Evolutionary conservation across 2,797 vertebrate genomes (phyloP).

Genomic region (Lemur catta): DNA sequence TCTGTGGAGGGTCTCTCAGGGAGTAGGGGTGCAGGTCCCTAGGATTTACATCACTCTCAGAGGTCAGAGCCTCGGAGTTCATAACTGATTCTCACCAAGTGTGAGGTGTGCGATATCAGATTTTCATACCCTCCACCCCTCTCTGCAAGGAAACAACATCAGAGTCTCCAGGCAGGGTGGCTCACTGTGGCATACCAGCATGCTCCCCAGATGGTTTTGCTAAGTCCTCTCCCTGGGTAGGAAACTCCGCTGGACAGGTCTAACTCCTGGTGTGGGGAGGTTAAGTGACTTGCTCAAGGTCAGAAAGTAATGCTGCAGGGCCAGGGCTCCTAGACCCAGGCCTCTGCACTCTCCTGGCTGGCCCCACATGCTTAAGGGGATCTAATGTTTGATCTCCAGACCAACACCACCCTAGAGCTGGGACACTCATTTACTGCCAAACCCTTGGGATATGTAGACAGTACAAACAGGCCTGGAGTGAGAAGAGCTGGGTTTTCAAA

Average conservation of each 20-base stretch:
- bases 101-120: not conserved
- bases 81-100: not conserved
- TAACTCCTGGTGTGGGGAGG: not conserved
- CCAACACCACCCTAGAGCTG: not conserved
- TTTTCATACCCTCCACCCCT: too few relatives aligned
- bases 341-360: not conserved
- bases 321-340: not conserved
- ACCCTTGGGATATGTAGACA: not conserved
- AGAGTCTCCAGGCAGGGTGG: not conserved
- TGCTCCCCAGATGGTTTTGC: not conserved
- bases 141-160: not conserved
- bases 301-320: not conserved
- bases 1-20: constrained; percentile 38
- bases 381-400: not conserved
- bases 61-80: not conserved
- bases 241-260: not conserved
- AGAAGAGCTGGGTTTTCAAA: not conserved
- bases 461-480: not conserved
- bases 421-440: not conserved
- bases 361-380: not conserved
- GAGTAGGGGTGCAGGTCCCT: not conserved
- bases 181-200: not conserved
- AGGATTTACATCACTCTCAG: not conserved
- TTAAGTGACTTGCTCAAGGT: not conserved
- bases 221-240: not conserved